These are phyloP conservation scores for Tympanoctomys barrerae DNA, from an alignment of 2,797 vertebrate genomes.

Conservation along the genomic window DNA sequence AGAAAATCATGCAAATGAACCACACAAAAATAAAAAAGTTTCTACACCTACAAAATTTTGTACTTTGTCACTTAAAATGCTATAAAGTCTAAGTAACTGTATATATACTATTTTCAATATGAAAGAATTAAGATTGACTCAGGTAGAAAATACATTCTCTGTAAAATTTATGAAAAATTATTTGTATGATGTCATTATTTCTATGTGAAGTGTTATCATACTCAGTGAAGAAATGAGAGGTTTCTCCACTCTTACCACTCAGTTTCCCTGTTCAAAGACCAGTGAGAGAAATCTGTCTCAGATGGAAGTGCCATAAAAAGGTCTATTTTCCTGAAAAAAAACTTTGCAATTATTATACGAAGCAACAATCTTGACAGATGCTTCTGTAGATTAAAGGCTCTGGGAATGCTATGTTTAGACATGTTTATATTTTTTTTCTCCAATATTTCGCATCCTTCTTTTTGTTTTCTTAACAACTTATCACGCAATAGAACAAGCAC, in stretches of 20 bases:
- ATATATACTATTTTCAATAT: slow-evolving; percentile 35
- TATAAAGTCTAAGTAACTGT: not conserved
- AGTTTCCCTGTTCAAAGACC: slow-evolving; percentile 13
- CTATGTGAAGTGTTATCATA: not conserved
- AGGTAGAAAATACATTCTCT: not conserved
- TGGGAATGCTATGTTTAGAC: not conserved
- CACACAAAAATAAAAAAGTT: slow-evolving; percentile 33
- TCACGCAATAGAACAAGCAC: not conserved
- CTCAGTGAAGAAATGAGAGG: not conserved
- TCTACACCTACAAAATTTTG: not conserved
- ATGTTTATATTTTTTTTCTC: not conserved
- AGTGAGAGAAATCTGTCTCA: not conserved
- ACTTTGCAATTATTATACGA: not conserved
- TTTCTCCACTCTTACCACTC: not conserved
- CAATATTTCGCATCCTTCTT: not conserved
- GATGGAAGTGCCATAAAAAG: not conserved
- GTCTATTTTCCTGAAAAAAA: slow-evolving; percentile 6
- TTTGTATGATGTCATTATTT: not conserved
- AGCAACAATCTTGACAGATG: slow-evolving; percentile 1
- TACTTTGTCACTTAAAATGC: slow-evolving; percentile 25
- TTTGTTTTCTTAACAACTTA: not conserved
- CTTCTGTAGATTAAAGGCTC: not conserved
- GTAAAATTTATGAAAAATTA: not conserved
- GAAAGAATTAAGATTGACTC: not conserved
- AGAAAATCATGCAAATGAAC: not conserved